Conservation (phyloP, 1,140 invertebrate genomes). For the Euwallacea similis region DNA sequence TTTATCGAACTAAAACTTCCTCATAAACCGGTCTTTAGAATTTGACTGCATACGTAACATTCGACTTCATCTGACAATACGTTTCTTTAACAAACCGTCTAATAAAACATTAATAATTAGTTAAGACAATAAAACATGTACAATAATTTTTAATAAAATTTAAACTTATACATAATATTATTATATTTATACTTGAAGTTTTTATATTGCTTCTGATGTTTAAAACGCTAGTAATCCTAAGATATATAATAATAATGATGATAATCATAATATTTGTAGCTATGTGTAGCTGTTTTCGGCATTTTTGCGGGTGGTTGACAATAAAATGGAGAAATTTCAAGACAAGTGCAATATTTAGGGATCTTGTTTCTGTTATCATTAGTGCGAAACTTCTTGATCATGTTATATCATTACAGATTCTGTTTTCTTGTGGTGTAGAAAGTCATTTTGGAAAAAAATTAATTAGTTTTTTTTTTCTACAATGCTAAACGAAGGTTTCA, state of each 20-base stretch:
- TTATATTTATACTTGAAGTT: conserved; percentile 3
- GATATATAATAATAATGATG: neutral
- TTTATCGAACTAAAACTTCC: neutral
- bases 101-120: neutral
- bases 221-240: neutral
- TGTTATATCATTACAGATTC: too few species aligned
- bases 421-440: too few species aligned
- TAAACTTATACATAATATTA: neutral
- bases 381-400: too few species aligned
- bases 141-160: conserved; percentile 14
- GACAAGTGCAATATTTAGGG: too few species aligned
- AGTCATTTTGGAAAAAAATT: too few species aligned
- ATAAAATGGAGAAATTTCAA: neutral
- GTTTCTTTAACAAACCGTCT: too few species aligned
- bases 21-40: too few species aligned
- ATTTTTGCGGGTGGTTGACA: neutral
- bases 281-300: neutral
- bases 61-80: too few species aligned
- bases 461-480: too few species aligned
- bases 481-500: too few species aligned
- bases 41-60: too few species aligned
- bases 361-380: too few species aligned
- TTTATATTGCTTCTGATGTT: neutral
- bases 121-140: conserved; percentile 20
- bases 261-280: neutral